Percentiles rank a stretch among this genome's conserved stretches.
Evolutionary conservation across 2,113 vertebrate genomes (phyloP).

Genomic region (Martes martes): DNA sequence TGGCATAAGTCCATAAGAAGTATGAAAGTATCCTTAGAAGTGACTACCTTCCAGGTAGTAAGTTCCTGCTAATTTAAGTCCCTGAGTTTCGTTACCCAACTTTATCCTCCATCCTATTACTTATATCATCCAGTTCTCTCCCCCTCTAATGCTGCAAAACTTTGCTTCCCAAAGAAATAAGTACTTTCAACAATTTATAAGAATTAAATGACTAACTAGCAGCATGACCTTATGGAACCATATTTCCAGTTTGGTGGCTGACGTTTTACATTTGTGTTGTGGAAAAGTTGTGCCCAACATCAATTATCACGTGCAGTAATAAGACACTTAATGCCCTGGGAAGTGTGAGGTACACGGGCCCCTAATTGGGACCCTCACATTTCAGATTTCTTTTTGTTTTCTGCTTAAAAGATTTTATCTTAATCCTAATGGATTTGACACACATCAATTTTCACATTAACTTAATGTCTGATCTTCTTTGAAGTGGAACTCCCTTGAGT

Average conservation of each 20-base stretch:
- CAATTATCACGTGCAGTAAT: not conserved
- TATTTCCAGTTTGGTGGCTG: not conserved
- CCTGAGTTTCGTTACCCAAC: not conserved
- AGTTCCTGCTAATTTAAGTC: not conserved
- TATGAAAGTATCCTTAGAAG: not conserved
- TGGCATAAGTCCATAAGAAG: not conserved
- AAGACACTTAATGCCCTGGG: not conserved
- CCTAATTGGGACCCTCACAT: not conserved
- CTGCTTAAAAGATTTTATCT: not conserved
- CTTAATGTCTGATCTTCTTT: not conserved
- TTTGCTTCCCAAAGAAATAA: not conserved
- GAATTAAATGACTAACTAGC: not conserved
- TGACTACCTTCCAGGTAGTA: not conserved
- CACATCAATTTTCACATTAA: not conserved
- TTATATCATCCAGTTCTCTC: not conserved
- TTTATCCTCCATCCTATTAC: not conserved
- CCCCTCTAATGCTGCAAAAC: not conserved
- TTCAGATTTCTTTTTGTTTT: conserved; percentile 3
- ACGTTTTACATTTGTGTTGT: not conserved
- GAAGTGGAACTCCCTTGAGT: not conserved
- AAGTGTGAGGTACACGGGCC: not conserved
- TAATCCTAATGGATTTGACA: not conserved
- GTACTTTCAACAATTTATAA: not conserved
- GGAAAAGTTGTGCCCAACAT: not conserved
- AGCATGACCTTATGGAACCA: not conserved